A percentile compares a stretch with the other conserved stretches of the same genome.
Evolutionary conservation across 1,140 invertebrate species (phyloP).

Genomic region (Bombus ignitus): DNA sequence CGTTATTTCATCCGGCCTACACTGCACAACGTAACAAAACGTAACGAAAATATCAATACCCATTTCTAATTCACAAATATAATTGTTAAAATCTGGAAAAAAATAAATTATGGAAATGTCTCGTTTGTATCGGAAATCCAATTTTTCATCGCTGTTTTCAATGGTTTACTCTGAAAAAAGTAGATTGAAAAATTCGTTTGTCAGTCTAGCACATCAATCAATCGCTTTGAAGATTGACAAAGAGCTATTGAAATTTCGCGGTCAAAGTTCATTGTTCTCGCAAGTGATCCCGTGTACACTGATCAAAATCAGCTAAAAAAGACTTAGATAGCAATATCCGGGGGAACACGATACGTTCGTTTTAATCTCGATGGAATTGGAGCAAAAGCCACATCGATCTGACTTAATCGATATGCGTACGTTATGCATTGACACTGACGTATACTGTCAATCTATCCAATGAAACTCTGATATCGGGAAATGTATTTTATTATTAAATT

Average conservation of each 20-base stretch:
- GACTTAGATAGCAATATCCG: conserved; percentile 40
- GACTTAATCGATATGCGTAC: conserved; percentile 54
- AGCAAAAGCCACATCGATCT: conserved; percentile 56
- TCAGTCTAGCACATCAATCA: neutral
- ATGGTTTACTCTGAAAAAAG: neutral
- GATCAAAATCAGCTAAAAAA: conserved; percentile 41
- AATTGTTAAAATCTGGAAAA: neutral
- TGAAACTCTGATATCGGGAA: conserved; percentile 22
- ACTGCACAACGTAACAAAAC: neutral
- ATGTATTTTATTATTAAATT: conserved; percentile 35
- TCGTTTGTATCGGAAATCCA: neutral
- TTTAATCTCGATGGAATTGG: conserved; percentile 61
- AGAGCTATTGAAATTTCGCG: conserved; percentile 17
- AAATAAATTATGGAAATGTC: neutral
- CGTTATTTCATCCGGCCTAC: too few relatives aligned
- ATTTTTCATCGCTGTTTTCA: neutral
- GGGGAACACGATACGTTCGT: conserved; percentile 43
- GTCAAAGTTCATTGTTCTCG: conserved; percentile 19
- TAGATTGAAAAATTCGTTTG: neutral
- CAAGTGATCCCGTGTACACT: conserved; percentile 6
- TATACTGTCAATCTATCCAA: conserved; percentile 45
- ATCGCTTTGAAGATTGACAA: neutral
- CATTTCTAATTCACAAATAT: neutral
- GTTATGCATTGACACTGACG: conserved; percentile 55
- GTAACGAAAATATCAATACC: neutral